Evolutionary conservation across 2,113 vertebrate species (phyloP), one percentile per base, ranked within the genome.

Genomic region (Tenrec ecaudatus): DNA sequence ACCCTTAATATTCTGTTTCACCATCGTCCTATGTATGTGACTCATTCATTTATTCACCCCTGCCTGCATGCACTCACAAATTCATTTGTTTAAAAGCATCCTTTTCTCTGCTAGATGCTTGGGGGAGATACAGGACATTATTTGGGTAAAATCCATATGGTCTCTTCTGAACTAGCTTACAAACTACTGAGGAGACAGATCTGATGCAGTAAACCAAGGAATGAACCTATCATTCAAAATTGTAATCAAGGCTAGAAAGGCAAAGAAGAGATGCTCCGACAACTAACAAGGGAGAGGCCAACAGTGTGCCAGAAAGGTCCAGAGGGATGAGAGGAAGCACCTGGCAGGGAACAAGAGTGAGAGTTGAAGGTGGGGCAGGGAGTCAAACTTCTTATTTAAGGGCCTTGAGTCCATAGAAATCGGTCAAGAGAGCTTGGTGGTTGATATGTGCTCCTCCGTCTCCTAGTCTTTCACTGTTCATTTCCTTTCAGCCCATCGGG

Each of bases 191-290:
- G 14, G 57, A 81, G 6, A 38, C 27, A 47, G n/a, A 38, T 25
- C 81, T 83, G n/a, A 91, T 71, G 83, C 36, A 84, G 9, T 8
- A 66, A 79, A 47, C 36, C 36, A 92, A 31, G 53, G 89, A 92
- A 71, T 29, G 75, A 31, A 64, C 29, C 29, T 43, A 78, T 43
- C 38, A 33, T 33, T 85, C 53, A 20, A 86, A 69, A 6, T 57
- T 77, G 47, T 58, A n/a, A 58, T 40, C 38, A 31, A 36, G 11
- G 36, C 47, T 20, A 12, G 0, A 20, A 60, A 86, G 23, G 33
- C 69, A 66, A 77, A 86, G 40, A 90, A 23, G 0, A 36, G 29
- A 40, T 60, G 5, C 6, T 83, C 29, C 62, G 36, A 82, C 2
- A 33, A 23, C 6, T 77, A 31, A 75, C 15, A 83, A 60, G 57